A percentile compares a stretch with the other conserved stretches of the same genome.
phyloP scores from a whole-genome alignment of 2,888 invertebrate genomes.

The Pomacea canaliculata region DNA sequence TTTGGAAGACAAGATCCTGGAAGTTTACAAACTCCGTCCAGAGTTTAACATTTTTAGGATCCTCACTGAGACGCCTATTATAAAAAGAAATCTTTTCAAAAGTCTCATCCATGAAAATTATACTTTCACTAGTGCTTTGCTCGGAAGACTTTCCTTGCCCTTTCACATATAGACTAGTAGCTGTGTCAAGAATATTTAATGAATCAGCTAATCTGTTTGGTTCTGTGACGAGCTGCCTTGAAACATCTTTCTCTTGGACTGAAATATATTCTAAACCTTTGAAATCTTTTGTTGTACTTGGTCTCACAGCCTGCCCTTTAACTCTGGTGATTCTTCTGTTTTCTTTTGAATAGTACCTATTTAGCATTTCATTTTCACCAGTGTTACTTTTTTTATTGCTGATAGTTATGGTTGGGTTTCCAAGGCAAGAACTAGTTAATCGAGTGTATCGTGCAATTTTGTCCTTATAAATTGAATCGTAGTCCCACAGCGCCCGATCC shows the following conservation, averaged over 20 bases:
- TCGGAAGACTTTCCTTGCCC: constrained; percentile 40
- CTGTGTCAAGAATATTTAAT: constrained; percentile 45
- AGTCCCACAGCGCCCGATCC: constrained; percentile 63
- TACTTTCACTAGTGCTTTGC: constrained; percentile 10
- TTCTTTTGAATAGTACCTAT: constrained; percentile 54
- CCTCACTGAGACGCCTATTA: constrained; percentile 64
- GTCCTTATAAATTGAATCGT: constrained; percentile 63
- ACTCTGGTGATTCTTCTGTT: constrained; percentile 12
- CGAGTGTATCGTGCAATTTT: constrained; percentile 59
- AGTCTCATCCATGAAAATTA: constrained; percentile 28
- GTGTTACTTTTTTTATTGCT: constrained; percentile 7
- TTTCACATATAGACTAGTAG: constrained; percentile 58
- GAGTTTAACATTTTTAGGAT: constrained; percentile 63
- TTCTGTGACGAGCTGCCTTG: not conserved
- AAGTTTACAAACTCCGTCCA: constrained; percentile 71
- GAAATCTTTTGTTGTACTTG: not conserved
- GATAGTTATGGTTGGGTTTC: constrained; percentile 22
- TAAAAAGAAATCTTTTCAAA: constrained; percentile 49
- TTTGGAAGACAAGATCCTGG: constrained; percentile 63
- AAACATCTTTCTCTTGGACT: constrained; percentile 15
- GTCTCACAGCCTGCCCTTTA: constrained; percentile 5
- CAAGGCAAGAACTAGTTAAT: constrained; percentile 20
- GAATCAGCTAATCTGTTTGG: constrained; percentile 22
- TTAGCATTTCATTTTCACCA: constrained; percentile 36
- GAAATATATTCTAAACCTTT: constrained; percentile 20